Conservation (phyloP, 2,113 vertebrate species). For the Campylorhamphus procurvoides region DNA sequence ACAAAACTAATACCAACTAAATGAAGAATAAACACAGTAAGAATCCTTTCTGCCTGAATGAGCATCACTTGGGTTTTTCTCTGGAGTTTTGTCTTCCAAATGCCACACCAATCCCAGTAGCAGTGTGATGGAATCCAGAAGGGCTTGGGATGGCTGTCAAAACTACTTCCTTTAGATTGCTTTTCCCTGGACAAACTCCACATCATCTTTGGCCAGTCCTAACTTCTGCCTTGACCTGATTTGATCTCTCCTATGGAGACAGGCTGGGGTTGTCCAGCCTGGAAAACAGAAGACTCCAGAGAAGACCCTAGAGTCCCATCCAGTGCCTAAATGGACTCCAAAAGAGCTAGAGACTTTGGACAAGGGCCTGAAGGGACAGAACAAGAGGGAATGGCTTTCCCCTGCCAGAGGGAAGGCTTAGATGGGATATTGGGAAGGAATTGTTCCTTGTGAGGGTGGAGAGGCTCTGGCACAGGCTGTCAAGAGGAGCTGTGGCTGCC, state of each 20-base stretch:
- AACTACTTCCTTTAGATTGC: not conserved
- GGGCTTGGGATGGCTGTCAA: not conserved
- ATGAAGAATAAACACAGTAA: not conserved
- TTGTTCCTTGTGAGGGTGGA: not conserved
- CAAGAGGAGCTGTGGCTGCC: not conserved
- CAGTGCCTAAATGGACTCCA: not conserved
- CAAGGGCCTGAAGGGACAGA: not conserved
- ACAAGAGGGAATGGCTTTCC: not conserved
- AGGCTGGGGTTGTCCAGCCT: not conserved
- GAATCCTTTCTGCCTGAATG: not conserved
- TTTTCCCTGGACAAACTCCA: not conserved
- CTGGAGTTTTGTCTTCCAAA: not conserved
- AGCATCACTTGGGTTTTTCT: accelerated
- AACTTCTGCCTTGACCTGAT: not conserved
- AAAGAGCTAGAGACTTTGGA: not conserved
- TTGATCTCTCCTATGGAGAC: not conserved
- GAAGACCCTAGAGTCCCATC: not conserved
- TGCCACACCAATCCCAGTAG: accelerated
- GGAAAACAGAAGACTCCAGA: not conserved
- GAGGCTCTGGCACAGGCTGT: not conserved
- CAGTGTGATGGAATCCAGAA: too few relatives aligned
- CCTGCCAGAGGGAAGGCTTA: not conserved
- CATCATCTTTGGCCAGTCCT: not conserved
- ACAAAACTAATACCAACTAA: not conserved
- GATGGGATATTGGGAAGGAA: not conserved